Base-by-base conservation (phyloP, 2,797 vertebrate genomes). In the Eospalax fontanierii region DNA sequence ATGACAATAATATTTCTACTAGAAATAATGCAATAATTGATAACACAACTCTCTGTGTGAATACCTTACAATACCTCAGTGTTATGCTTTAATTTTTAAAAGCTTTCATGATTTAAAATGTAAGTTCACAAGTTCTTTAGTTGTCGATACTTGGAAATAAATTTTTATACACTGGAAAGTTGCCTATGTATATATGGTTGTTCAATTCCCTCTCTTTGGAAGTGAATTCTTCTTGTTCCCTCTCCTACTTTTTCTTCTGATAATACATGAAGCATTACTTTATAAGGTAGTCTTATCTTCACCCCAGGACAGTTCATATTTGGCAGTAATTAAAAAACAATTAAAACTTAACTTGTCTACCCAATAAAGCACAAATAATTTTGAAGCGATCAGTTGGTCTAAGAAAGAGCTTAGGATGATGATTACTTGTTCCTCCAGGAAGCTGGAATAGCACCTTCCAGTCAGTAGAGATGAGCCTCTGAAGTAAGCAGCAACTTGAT, bases 41-140 rank as follows among this genome's bases (percentile, higher is more conserved):
- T 43, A 79, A 6, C n/a, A 50, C n/a, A 82, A 10, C 66, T 57
- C 9, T 80, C 46, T 66, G 22, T 40, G 21, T 90, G 33, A n/a
- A 15, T 73, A 30, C 10, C 81, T 91, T 57, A 57, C 59, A 78
- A 81, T 78, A 78, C 26, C 5, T 95, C 73, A 18, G 15, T 16
- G 75, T 28, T 61, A 26, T 74, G 38, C 65, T 93, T 88, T 43
- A 91, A 35, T 76, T 92, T 90, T 76, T 19, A 30, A 89, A 96
- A 38, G 4, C 3, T 46, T 68, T 90, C 4, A 26, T 28, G 75
- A 33, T 63, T 54, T 81, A 80, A 22, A 46, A 63, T 68, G 80
- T 54, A 93, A 54, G 89, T 38, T 93, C 26, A 68, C 21, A 93
- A 46, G 14, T 43, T 93, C 74, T 93, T 54, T 90, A 70, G 74